Conservation (phyloP, 2,797 vertebrate species). For the Sparidentex hasta region DNA sequence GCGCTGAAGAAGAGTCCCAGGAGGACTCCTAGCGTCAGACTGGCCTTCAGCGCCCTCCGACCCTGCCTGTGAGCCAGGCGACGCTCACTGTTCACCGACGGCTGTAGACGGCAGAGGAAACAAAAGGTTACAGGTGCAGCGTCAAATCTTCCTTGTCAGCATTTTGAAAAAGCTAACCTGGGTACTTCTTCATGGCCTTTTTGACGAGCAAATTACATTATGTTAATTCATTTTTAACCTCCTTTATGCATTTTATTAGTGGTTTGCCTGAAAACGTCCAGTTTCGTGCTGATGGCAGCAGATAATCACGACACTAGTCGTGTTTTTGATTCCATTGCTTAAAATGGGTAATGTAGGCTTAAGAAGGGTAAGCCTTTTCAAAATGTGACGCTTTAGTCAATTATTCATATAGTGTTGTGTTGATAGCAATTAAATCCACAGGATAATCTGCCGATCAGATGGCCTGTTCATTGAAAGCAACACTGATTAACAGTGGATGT, state of each 20-base stretch:
- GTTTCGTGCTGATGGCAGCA: neutral
- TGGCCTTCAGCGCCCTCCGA: conserved; percentile 95
- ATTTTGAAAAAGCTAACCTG: neutral
- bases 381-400: no score
- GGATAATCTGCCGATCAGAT: no score
- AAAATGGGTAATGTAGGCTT: no score
- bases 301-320: neutral
- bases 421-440: no score
- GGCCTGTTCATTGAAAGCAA: no score
- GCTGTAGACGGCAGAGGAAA: conserved; percentile 59
- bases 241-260: neutral
- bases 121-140: neutral
- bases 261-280: neutral
- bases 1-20: conserved; percentile 97
- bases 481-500: no score
- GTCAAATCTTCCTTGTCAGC: neutral
- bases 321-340: neutral
- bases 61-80: conserved; percentile 92
- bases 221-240: neutral
- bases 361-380: no score
- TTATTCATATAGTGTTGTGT: no score
- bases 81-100: conserved; percentile 85
- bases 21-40: conserved; percentile 94
- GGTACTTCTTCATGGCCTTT: neutral
- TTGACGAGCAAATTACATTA: neutral